A percentile compares a stretch with the other conserved stretches of the same genome.
Evolutionary conservation across 2,797 vertebrate genomes (phyloP).

Genomic region (Ataeniobius toweri): DNA sequence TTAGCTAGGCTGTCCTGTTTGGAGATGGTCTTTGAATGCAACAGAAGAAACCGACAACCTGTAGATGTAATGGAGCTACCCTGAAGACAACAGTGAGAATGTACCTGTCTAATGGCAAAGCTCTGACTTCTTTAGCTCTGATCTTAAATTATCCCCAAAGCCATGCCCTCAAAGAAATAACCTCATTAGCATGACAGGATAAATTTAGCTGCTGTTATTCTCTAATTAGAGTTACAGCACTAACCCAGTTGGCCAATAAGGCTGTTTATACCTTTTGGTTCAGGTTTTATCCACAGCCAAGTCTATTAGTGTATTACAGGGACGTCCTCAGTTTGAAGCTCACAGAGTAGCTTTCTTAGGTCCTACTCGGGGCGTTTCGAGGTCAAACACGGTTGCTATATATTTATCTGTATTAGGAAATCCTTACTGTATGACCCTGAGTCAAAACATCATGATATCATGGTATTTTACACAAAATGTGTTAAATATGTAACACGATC

Average conservation of each 20-base stretch:
- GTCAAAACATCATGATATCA: neutral
- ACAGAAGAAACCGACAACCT: neutral
- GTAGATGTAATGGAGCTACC: neutral
- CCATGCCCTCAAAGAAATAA: neutral
- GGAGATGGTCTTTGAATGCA: neutral
- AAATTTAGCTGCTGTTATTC: slow-evolving; percentile 25
- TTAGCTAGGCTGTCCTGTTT: neutral
- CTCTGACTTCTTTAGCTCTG: neutral
- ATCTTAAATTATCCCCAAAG: neutral
- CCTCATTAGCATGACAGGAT: slow-evolving; percentile 23
- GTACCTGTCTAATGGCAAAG: neutral
- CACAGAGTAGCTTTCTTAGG: slow-evolving; percentile 9
- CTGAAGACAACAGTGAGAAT: neutral
- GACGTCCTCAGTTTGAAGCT: neutral
- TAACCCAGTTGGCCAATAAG: slow-evolving; percentile 22
- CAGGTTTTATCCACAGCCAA: slow-evolving; percentile 30
- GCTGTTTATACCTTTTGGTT: slow-evolving; percentile 21
- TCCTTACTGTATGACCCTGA: neutral
- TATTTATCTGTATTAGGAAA: neutral
- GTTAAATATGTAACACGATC: neutral
- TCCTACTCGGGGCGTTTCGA: neutral
- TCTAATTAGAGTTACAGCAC: slow-evolving; percentile 35
- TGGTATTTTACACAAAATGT: neutral
- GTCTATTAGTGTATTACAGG: slow-evolving; percentile 28
- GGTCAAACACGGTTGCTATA: neutral